Evolutionary conservation across 1,140 invertebrate genomes (phyloP).

Genomic region (Aphaenogaster rudis): DNA sequence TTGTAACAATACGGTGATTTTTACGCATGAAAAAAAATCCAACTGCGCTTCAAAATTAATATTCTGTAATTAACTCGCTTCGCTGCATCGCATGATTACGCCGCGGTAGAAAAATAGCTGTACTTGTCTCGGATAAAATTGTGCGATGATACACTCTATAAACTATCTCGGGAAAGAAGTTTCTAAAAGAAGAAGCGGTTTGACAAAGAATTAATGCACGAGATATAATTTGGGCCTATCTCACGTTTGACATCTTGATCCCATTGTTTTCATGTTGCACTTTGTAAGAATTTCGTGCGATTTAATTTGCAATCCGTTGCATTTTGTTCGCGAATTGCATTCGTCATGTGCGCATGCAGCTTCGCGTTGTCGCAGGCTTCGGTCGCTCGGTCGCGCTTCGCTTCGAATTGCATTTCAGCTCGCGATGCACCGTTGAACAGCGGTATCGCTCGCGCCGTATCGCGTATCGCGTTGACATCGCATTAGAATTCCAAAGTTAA

Average conservation of each 20-base stretch:
- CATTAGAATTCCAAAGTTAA: slow-evolving; percentile 47
- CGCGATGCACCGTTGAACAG: slow-evolving; percentile 33
- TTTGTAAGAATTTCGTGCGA: not conserved
- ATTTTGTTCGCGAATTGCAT: not conserved
- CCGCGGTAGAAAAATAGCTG: not conserved
- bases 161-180: not conserved
- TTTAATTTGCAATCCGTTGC: not conserved
- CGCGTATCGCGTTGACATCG: slow-evolving; percentile 47
- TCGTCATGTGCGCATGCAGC: no score
- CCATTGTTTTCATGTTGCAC: not conserved
- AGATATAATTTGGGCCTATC: not conserved
- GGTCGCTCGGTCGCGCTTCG: not conserved
- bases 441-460: slow-evolving; percentile 22
- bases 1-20: not conserved
- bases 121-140: slow-evolving; percentile 1
- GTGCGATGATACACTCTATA: not conserved
- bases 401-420: not conserved
- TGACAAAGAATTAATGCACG: not conserved
- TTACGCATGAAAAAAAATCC: not conserved
- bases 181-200: not conserved
- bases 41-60: slow-evolving; percentile 1
- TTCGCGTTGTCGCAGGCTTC: not conserved
- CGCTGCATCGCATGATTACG: not conserved
- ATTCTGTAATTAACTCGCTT: slow-evolving; percentile 5
- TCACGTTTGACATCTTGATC: not conserved